Base-by-base conservation (phyloP, 2,113 vertebrate genomes). In the Anhinga rufa region DNA sequence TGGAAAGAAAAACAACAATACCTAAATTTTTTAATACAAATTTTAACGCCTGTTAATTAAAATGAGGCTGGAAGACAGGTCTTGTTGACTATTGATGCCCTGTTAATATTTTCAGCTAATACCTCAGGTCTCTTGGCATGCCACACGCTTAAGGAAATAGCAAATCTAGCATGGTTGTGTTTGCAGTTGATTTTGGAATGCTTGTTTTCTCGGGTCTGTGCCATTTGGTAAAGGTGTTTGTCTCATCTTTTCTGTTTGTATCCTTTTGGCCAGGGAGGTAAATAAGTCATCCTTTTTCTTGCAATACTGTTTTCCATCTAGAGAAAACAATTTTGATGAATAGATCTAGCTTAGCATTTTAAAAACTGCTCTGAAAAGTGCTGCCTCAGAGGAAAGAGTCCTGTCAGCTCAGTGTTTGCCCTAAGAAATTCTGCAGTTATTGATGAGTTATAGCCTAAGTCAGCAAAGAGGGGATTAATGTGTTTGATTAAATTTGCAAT, bases 121-220 rank as follows among this genome's bases (percentile, higher is more conserved):
- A 25, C 13, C 14, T 91, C 29, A 16, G 36, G 14, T 82, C 32
- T 91, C 40, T 51, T 71, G 80, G 21, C 25, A 2, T 48, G 22
- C 24, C 32, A 29, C 57, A 32, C 65, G 29, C 69, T 60, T 61
- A 49, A 68, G 52, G 46, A 85, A 79, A n/a, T 22, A 25, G 1
- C 36, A 28, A 34, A 6, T 57, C 25, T 29, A 8, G 8, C 0
- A 0, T 1, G 9, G 24, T 66, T 9, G 3, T 17, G 6, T 52
- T 77, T 88, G 32, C 14, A 32, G 28, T 17, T 86, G 21, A 8
- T 60, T 81, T 91, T 22, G 68, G 54, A 34, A 21, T 57, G 38
- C 28, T 79, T 49, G 9, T 72, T 81, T 91, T 79, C 75, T 54
- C 7, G 4, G 32, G 22, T 74, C 55, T 48, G 9, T 89, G 64